Percentiles rank a stretch among this genome's conserved stretches.
Conservation (phyloP, 2,888 invertebrate species). For the Drosophila nigricruria region DNA sequence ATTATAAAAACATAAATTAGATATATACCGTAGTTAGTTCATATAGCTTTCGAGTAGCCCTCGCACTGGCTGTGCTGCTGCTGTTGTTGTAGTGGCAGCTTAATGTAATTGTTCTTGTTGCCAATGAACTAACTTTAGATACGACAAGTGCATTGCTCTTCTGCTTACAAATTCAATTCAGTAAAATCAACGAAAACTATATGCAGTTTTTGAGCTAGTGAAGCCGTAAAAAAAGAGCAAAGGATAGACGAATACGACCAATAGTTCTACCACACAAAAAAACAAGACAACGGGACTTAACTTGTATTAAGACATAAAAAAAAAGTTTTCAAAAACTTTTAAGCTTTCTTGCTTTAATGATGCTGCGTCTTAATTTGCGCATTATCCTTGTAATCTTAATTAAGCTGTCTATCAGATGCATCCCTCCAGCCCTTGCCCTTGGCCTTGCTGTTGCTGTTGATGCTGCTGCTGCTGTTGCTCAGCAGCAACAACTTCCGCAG, state of each 20-base stretch:
- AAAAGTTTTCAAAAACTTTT: constrained; percentile 21
- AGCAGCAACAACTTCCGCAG: constrained; percentile 21
- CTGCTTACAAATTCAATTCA: constrained; percentile 46
- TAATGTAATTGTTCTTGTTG: constrained; percentile 19
- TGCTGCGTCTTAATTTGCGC: constrained; percentile 57
- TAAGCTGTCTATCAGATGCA: constrained; percentile 58
- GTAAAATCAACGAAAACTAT: constrained; percentile 48
- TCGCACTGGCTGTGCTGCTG: constrained; percentile 11
- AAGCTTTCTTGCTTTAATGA: constrained; percentile 17
- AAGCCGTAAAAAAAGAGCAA: constrained; percentile 1
- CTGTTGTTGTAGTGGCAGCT: constrained; percentile 18
- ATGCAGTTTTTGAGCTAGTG: constrained; percentile 14
- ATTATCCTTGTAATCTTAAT: constrained; percentile 67
- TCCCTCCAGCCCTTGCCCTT: constrained; percentile 11
- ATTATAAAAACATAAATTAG: not conserved
- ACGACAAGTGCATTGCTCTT: constrained; percentile 2
- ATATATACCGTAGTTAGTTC: no score
- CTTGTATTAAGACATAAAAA: constrained; percentile 1
- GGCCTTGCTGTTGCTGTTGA: not conserved
- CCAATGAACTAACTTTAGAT: constrained; percentile 11
- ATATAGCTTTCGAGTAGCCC: not conserved
- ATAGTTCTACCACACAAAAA: not conserved
- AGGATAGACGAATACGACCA: not conserved
- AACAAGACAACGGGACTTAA: not conserved
- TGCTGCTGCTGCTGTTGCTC: not conserved